Evolutionary conservation across 2,888 invertebrate genomes (phyloP).

Genomic region (Hirtodrosophila confusa): DNA sequence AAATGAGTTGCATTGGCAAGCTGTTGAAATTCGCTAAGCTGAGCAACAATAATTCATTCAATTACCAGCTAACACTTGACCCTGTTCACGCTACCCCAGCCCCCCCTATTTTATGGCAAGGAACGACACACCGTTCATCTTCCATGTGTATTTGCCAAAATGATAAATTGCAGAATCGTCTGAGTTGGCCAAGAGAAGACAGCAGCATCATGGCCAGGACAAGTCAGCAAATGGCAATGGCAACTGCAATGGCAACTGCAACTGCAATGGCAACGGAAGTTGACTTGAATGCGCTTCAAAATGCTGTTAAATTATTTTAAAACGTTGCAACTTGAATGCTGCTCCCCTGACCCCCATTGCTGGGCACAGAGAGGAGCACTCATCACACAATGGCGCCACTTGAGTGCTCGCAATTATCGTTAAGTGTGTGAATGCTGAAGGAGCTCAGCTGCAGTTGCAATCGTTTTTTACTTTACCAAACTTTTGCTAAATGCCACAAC

Average conservation of each 20-base stretch:
- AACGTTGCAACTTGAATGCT: conserved; percentile 62
- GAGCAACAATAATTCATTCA: conserved; percentile 56
- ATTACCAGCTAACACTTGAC: conserved; percentile 37
- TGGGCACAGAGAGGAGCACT: conserved; percentile 3
- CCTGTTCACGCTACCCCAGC: conserved; percentile 3
- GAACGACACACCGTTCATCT: conserved; percentile 64
- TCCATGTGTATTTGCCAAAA: conserved; percentile 71
- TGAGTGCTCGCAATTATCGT: conserved; percentile 76
- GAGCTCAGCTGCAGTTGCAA: conserved; percentile 48
- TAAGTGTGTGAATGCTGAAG: conserved; percentile 60
- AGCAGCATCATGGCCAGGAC: conserved; percentile 28
- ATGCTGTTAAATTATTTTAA: conserved; percentile 81
- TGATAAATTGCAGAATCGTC: conserved; percentile 77
- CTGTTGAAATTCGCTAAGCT: conserved; percentile 39
- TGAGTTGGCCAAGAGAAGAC: conserved; percentile 33
- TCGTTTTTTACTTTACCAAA: conserved; percentile 21
- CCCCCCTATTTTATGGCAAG: conserved; percentile 1
- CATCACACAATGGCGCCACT: conserved; percentile 69
- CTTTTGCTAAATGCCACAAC: not conserved
- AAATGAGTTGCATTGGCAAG: conserved; percentile 31
- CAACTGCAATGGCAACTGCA: conserved; percentile 12
- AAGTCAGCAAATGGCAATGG: conserved; percentile 36
- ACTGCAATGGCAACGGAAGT: conserved; percentile 65
- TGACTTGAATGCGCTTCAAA: conserved; percentile 78
- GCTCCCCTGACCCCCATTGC: conserved; percentile 14